These are phyloP conservation scores for Hybos culiciformis DNA, from an alignment of 2,888 invertebrate species.

Conservation along the genomic window DNA sequence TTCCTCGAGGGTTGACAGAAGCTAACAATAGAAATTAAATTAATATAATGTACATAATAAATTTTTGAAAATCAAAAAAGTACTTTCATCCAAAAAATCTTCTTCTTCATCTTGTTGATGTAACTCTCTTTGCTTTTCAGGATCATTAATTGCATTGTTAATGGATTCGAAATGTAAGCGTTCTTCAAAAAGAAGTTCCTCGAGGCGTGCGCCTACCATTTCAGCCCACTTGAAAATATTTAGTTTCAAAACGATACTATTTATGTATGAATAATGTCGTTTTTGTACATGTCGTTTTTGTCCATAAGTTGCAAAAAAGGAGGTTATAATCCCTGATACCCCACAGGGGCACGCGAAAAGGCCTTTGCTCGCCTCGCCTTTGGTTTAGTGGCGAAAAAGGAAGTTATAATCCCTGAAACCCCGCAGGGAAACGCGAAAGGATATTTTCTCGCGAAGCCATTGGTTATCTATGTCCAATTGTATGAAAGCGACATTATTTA, in stretches of 20 bases:
- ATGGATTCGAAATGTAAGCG: constrained; percentile 55
- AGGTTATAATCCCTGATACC: too few relatives aligned
- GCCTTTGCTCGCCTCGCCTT: not conserved
- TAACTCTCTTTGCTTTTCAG: constrained; percentile 63
- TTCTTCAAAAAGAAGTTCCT: constrained; percentile 79
- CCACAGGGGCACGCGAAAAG: too few relatives aligned
- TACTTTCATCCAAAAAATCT: constrained; percentile 93
- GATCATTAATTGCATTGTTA: constrained; percentile 53
- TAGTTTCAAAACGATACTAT: not conserved
- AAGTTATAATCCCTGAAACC: too few relatives aligned
- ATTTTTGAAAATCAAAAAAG: constrained; percentile 2
- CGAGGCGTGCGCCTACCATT: constrained; percentile 76
- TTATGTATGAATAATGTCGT: too few relatives aligned
- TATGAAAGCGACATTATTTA: too few relatives aligned
- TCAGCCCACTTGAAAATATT: constrained; percentile 29
- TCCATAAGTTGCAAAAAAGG: not conserved
- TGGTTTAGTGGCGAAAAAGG: not conserved
- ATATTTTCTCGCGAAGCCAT: too few relatives aligned
- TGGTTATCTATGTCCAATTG: too few relatives aligned
- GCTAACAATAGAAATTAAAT: constrained; percentile 22
- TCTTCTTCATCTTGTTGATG: constrained; percentile 84
- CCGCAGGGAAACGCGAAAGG: too few relatives aligned
- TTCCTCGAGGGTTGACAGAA: constrained; percentile 49
- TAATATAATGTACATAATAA: not conserved
- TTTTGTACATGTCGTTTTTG: not conserved